Evolutionary conservation across 2,797 vertebrate species (phyloP), one percentile per base, ranked within the genome.

Genomic region (Hozukius guyotensis): DNA sequence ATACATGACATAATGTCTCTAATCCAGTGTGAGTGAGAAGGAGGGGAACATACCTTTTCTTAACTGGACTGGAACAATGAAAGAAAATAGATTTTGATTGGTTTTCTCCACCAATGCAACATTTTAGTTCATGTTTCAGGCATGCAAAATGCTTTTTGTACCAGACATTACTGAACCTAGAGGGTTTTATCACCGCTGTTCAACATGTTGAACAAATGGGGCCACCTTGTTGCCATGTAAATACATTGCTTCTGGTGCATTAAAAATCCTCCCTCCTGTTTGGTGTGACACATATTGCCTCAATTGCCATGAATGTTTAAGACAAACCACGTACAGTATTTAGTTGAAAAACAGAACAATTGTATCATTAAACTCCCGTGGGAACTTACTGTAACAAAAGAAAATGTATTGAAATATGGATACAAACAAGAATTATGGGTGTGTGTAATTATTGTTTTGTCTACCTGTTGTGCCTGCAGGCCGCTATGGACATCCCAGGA

Each of bases 401-500:
- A 64, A 63, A 22, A 52, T 29, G 7, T 24, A 55, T 6, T 42
- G 20, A 73, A 27, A 46, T 14, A 16, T 53, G 24, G 36, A 63
- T 3, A 9, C 29, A 65, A 34, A 24, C 3, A 61, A 5, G 8
- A 27, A 20, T 69, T n/a, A 46, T 46, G 7, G 13, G 13, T 63
- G 25, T 68, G 14, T 55, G 25, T 55, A 34, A 75, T 9, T n/a
- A 34, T 11, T n/a, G 13, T 36, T 32, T 36, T 8, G 20, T 64
- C n/a, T 32, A 73, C 53, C 6, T 69, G 27, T 22, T 61, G 46
- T 77, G 46, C 42, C 61, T 69, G 4, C 92, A 99, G 98, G 97
- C 97, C 53, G 91, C 97, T 49, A 97, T 99, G 97, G 98, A 99
- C 92, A 99, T 99, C 87, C 98, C 98, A 20, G 98, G 98, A 62